These are phyloP conservation scores for Gambusia affinis DNA, from an alignment of 2,113 vertebrate genomes.

Conservation along the genomic window DNA sequence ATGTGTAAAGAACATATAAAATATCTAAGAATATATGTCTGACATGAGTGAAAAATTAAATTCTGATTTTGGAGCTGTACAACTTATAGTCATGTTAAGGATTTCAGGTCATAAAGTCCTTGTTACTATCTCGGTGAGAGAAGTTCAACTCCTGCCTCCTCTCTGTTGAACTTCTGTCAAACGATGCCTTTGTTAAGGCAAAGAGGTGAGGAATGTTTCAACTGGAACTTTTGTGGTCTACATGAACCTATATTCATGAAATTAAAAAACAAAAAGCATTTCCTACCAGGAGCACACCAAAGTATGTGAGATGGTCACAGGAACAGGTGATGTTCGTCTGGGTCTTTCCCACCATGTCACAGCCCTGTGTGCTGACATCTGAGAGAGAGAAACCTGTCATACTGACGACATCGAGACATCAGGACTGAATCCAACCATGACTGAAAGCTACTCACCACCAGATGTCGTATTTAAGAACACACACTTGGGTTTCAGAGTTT, in stretches of 20 bases:
- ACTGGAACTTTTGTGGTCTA: too few relatives aligned
- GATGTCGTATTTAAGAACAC: slow-evolving; percentile 30
- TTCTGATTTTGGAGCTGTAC: too few relatives aligned
- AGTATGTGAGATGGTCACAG: slow-evolving; percentile 63
- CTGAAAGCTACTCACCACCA: slow-evolving; percentile 16
- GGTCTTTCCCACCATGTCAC: slow-evolving; percentile 21
- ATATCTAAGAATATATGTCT: too few relatives aligned
- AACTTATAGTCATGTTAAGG: too few relatives aligned
- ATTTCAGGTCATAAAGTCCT: too few relatives aligned
- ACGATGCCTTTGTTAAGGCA: too few relatives aligned
- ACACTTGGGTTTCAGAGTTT: neutral
- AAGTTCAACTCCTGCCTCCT: too few relatives aligned
- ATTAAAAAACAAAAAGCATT: neutral
- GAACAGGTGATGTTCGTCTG: slow-evolving; percentile 42
- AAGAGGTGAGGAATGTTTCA: too few relatives aligned
- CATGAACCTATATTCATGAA: neutral
- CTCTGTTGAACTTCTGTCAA: too few relatives aligned
- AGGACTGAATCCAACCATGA: neutral
- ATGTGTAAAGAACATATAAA: too few relatives aligned
- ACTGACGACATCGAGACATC: neutral
- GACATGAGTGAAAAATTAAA: too few relatives aligned
- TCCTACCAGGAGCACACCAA: slow-evolving; percentile 60
- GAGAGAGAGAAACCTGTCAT: neutral
- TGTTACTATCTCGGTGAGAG: too few relatives aligned
- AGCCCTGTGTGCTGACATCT: slow-evolving; percentile 23